phyloP scores from a whole-genome alignment of 2,888 invertebrate species.

The Drosophila siamana region DNA sequence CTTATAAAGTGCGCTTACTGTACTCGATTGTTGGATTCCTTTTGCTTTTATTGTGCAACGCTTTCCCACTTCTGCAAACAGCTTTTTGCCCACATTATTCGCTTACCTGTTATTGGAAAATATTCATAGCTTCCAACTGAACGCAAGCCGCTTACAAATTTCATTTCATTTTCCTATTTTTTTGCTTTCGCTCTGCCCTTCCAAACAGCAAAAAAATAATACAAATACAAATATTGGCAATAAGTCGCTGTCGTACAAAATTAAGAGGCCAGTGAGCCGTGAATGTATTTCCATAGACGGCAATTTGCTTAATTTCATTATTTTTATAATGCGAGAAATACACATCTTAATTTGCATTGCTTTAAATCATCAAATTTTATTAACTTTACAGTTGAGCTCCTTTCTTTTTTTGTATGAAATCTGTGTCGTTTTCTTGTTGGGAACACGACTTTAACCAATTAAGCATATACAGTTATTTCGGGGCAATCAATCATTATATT shows the following conservation, averaged over 20 bases:
- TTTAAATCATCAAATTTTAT: background rate
- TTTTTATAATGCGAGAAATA: background rate
- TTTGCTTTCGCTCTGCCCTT: background rate
- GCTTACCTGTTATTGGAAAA: constrained; percentile 40
- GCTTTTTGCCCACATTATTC: constrained; percentile 26
- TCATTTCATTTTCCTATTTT: background rate
- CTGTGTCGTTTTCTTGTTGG: too few relatives aligned
- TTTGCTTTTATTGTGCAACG: constrained; percentile 11
- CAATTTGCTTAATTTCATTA: background rate
- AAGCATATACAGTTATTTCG: constrained; percentile 8
- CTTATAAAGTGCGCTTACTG: constrained; percentile 33
- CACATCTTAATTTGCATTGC: background rate
- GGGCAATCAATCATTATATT: constrained; percentile 4
- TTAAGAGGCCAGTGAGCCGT: background rate
- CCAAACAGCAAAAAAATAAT: background rate
- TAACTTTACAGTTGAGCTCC: too few relatives aligned
- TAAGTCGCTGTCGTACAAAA: background rate
- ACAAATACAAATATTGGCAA: background rate
- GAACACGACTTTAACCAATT: background rate
- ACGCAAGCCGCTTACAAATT: constrained; percentile 33
- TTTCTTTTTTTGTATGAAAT: background rate
- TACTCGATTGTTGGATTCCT: constrained; percentile 18
- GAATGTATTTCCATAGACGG: too few relatives aligned
- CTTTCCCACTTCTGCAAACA: constrained; percentile 1
- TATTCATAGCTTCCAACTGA: constrained; percentile 38